Percentiles rank a stretch among this genome's conserved stretches.
Conservation (phyloP, 30 jellyfish, hydroid and myxozoan genomes). For the Morbakka virulenta region DNA sequence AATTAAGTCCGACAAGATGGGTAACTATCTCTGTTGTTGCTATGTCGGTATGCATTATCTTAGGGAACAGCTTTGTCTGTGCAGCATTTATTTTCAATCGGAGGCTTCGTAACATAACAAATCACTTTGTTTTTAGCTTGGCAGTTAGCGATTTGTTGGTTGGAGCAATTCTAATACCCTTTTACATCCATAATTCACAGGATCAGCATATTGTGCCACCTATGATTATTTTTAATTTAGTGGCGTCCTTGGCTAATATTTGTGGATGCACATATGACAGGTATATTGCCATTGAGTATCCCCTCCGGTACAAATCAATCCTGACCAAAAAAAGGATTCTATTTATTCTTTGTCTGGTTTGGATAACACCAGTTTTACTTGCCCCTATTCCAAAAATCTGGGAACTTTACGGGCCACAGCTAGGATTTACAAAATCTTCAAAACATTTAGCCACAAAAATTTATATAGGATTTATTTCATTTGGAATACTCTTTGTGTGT, state of each 20-base stretch:
- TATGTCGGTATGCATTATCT: background rate
- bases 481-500: conserved; percentile 38
- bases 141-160: background rate
- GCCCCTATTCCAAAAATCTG: conserved; percentile 52
- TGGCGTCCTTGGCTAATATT: conserved; percentile 61
- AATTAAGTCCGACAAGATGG: background rate
- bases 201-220: background rate
- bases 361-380: conserved; percentile 45
- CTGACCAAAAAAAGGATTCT: conserved; percentile 46
- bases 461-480: conserved; percentile 44
- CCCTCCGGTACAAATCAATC: conserved; percentile 55
- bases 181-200: background rate
- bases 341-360: conserved; percentile 16
- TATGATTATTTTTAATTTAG: conserved; percentile 18
- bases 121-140: background rate
- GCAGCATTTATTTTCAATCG: background rate
- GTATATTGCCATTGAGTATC: conserved; percentile 57
- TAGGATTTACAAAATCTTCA: background rate
- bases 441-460: background rate
- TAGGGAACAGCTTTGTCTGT: background rate
- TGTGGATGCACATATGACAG: conserved; percentile 73
- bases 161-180: background rate
- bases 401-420: conserved; percentile 7
- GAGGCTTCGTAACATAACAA: background rate
- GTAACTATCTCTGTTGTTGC: background rate